Evolutionary conservation across 2,113 vertebrate genomes (phyloP), one percentile per base, ranked within the genome.

Genomic region (Mesocricetus auratus): DNA sequence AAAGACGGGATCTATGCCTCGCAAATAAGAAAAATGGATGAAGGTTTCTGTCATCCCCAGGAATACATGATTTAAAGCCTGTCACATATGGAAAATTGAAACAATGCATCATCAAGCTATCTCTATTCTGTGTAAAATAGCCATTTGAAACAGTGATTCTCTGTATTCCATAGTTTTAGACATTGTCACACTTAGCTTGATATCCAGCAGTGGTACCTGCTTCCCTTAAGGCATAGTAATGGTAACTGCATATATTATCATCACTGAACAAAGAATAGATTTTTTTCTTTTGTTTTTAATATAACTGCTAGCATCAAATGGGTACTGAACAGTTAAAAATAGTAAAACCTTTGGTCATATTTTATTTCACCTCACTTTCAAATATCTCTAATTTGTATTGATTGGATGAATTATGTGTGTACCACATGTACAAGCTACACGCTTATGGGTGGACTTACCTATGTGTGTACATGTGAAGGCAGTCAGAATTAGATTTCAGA

Each of bases 41-140:
- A 62, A 16, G 64, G 53, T 95, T 73, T 82, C 64, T 91, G 62
- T 90, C 47, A 69, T 85, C 31, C 81, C 11, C 36, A 93, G 12
- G 42, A 94, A 83, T 64, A 3, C n/a, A 73, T 75, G 36, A 75
- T 92, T 94, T 74, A 93, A 93, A 71, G 2, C 21, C 31, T 89
- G 33, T 88, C 62, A 93, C 33, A 88, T 85, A 39, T 5, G 56
- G 33, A 75, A 81, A 50, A 95, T 64, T 33, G 31, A 90, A 95
- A 81, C 19, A 81, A 73, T 64, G 26, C 13, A 58, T 89, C 42
- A 91, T 78, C 64, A 66, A 39, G 82, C 66, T 95, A 36, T 83
- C 22, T 91, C 24, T 94, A 69, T 64, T 85, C 42, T 56, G 16
- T 71, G n/a, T 58, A 78, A 93, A 81, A 50, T 60, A 88, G 5